Evolutionary conservation across 1,140 invertebrate species (phyloP).

Genomic region (Drosophila insularis): DNA sequence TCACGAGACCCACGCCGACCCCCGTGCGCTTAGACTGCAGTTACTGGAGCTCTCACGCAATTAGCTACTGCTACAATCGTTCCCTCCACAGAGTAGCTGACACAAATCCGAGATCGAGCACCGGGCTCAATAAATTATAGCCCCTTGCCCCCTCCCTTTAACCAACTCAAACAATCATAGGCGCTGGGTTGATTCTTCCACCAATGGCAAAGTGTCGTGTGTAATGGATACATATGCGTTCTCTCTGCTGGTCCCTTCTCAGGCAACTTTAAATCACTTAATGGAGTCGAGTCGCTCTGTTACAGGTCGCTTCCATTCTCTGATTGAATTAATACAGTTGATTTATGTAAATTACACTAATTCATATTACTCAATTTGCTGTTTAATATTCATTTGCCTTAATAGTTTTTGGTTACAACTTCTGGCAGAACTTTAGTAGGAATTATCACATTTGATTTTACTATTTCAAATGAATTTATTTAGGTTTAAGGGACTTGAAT

Average conservation of each 20-base stretch:
- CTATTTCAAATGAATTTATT: constrained; percentile 20
- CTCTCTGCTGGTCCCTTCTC: background rate
- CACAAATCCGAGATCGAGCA: constrained; percentile 41
- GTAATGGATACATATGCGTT: constrained; percentile 48
- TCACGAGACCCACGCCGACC: constrained; percentile 23
- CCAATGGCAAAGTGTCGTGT: constrained; percentile 18
- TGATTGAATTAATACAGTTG: constrained; percentile 75
- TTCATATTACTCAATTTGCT: constrained; percentile 78
- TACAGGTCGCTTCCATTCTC: constrained; percentile 41
- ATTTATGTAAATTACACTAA: constrained; percentile 81
- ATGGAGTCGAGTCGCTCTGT: constrained; percentile 63
- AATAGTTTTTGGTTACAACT: constrained; percentile 17
- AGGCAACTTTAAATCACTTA: constrained; percentile 72
- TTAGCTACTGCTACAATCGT: constrained; percentile 22
- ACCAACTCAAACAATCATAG: background rate
- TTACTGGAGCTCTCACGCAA: constrained; percentile 46
- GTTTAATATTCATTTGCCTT: constrained; percentile 68
- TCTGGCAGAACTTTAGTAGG: constrained; percentile 15
- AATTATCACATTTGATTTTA: constrained; percentile 35
- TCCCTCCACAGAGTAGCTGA: constrained; percentile 26
- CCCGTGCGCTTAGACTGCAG: constrained; percentile 41
- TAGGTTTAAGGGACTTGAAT: constrained; percentile 5
- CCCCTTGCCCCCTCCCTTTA: background rate
- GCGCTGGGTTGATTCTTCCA: constrained; percentile 11
- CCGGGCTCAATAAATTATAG: constrained; percentile 20